These are phyloP conservation scores for Jaculus jaculus DNA, from an alignment of 2,113 vertebrate genomes.

Conservation along the genomic window DNA sequence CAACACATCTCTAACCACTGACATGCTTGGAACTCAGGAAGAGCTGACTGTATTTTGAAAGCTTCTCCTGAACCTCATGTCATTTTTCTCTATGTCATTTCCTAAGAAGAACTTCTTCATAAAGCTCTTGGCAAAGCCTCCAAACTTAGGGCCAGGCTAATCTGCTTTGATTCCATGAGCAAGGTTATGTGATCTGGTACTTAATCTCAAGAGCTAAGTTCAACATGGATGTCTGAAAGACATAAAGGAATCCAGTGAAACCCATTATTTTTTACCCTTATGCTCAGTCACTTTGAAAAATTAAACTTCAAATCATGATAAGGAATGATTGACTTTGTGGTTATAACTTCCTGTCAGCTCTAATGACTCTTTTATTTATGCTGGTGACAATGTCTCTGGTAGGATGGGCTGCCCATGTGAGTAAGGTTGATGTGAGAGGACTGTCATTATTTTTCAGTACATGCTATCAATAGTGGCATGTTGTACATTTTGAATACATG, in stretches of 20 bases:
- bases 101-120: not conserved
- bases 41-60: not conserved
- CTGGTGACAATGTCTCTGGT: not conserved
- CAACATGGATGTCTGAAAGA: not conserved
- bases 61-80: not conserved
- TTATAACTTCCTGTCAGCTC: slow-evolving; percentile 19
- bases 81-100: not conserved
- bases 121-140: not conserved
- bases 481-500: slow-evolving; percentile 50
- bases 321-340: slow-evolving; percentile 17
- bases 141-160: not conserved
- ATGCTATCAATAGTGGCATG: not conserved
- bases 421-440: not conserved
- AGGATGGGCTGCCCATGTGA: not conserved
- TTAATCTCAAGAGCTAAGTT: not conserved
- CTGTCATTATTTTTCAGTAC: not conserved
- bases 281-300: slow-evolving; percentile 4
- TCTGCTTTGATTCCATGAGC: not conserved
- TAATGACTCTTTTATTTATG: slow-evolving; percentile 51
- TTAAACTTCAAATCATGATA: not conserved
- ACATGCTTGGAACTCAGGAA: not conserved
- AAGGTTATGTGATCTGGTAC: not conserved
- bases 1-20: not conserved
- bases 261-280: not conserved
- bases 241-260: not conserved